Evolutionary conservation across 2,888 invertebrate species (phyloP).

Genomic region (Anthophora plumipes): DNA sequence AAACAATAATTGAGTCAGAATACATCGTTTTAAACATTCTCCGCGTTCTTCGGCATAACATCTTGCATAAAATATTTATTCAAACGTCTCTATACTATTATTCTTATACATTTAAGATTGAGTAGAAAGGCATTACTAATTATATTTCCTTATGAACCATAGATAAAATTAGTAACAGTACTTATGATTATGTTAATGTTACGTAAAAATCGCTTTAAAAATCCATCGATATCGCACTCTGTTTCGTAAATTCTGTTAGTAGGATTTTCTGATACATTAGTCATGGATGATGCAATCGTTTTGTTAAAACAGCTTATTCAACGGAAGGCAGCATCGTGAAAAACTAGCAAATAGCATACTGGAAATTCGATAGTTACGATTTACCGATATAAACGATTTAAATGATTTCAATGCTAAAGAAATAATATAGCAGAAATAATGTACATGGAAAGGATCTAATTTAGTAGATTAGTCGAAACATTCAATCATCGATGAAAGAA

Average conservation of each 20-base stretch:
- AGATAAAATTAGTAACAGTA: neutral
- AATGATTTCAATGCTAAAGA: no score
- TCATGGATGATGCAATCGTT: constrained; percentile 14
- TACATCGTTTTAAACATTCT: neutral
- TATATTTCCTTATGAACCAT: constrained; percentile 24
- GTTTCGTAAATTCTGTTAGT: neutral
- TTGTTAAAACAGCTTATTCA: neutral
- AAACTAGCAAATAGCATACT: neutral
- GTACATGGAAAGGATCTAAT: neutral
- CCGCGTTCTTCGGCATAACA: neutral
- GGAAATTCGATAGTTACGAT: neutral
- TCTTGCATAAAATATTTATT: neutral
- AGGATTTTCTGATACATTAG: neutral
- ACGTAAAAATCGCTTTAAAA: constrained; percentile 1
- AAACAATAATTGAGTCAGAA: neutral
- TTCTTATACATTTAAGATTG: neutral
- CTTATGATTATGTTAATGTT: neutral
- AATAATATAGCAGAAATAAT: neutral
- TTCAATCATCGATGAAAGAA: neutral
- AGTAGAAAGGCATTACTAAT: neutral
- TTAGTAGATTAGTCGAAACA: neutral
- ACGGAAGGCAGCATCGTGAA: neutral
- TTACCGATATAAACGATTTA: neutral
- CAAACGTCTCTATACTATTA: neutral
- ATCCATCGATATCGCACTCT: neutral